Evolutionary conservation across 2,888 invertebrate species (phyloP).

Genomic region (Macaria liturata): DNA sequence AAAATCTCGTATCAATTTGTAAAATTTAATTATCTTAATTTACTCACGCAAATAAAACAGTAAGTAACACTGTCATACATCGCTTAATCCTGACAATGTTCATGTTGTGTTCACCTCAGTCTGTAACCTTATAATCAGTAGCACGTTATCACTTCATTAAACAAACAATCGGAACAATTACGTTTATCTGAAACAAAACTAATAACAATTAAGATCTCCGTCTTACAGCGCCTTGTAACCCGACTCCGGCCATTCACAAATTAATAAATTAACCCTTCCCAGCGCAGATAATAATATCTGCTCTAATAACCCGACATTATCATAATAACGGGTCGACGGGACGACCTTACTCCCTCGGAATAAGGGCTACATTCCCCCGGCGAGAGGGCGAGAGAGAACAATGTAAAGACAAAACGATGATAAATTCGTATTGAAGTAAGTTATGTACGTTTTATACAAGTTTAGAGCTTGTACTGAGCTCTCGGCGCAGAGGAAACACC

Average conservation of each 20-base stretch:
- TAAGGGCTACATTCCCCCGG: slow-evolving; percentile 19
- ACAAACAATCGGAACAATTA: no score
- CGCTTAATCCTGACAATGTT: no score
- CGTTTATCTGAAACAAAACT: no score
- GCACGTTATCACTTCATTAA: no score
- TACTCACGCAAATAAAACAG: no score
- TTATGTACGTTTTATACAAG: slow-evolving; percentile 31
- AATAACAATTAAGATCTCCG: no score
- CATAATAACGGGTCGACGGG: slow-evolving; percentile 52
- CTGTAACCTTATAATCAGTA: no score
- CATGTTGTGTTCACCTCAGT: no score
- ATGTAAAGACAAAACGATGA: slow-evolving; percentile 26
- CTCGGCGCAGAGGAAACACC: neutral
- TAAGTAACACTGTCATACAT: no score
- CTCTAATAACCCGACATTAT: slow-evolving; percentile 55
- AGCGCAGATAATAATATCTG: slow-evolving; percentile 51
- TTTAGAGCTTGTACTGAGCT: slow-evolving; percentile 15
- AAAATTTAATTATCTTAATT: no score
- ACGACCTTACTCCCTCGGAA: slow-evolving; percentile 16
- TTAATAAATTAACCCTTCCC: slow-evolving; percentile 55
- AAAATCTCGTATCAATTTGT: no score
- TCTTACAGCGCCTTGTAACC: neutral
- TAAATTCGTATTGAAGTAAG: slow-evolving; percentile 32
- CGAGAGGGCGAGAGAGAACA: slow-evolving; percentile 21
- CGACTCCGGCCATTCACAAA: slow-evolving; percentile 28